A percentile compares a stretch with the other conserved stretches of the same genome.
Evolutionary conservation across 2,113 vertebrate genomes (phyloP).

Genomic region (Saimiri boliviensis): DNA sequence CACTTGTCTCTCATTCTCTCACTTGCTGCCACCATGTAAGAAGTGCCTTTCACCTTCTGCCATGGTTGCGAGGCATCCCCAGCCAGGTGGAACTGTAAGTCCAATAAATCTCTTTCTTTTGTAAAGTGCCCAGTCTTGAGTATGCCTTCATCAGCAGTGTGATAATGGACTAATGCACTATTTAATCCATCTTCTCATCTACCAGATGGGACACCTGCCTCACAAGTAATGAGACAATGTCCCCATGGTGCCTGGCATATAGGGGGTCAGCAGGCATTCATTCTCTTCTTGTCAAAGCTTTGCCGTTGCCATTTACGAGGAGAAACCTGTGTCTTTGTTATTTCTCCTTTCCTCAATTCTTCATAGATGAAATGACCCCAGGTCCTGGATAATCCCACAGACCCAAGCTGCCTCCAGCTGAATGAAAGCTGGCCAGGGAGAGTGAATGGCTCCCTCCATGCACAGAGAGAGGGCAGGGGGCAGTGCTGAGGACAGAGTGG

Average conservation of each 20-base stretch:
- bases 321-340: not conserved
- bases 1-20: too few relatives aligned
- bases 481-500: not conserved
- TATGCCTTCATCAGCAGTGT: too few relatives aligned
- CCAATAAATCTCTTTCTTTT: too few relatives aligned
- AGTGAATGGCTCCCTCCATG: not conserved
- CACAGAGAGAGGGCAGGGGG: not conserved
- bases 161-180: too few relatives aligned
- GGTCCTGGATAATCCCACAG: not conserved
- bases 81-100: too few relatives aligned
- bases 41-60: too few relatives aligned
- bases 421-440: not conserved
- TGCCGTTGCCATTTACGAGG: not conserved
- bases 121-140: too few relatives aligned
- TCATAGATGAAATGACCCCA: not conserved
- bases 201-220: not conserved
- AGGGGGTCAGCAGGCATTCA: not conserved
- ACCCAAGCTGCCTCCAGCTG: accelerated
- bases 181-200: not conserved
- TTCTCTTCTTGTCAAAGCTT: not conserved
- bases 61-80: too few relatives aligned
- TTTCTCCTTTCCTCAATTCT: not conserved
- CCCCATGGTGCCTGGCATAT: not conserved
- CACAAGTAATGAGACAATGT: not conserved
- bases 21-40: too few relatives aligned